Conservation (phyloP, 2,888 invertebrate genomes). For the Yponomeuta evonymella region DNA sequence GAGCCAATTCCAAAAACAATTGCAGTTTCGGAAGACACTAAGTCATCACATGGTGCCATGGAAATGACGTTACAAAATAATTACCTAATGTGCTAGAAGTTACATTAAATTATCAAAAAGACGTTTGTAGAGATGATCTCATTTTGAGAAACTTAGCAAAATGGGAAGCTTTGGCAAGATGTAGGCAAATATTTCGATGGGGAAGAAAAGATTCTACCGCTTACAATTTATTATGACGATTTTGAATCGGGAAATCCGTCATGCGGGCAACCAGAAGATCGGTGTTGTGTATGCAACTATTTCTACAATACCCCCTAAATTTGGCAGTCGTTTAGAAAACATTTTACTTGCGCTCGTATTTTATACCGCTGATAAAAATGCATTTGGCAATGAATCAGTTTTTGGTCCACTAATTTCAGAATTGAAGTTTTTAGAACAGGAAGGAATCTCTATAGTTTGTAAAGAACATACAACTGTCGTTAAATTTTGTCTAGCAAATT, state of each 20-base stretch:
- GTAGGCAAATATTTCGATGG: too few relatives aligned
- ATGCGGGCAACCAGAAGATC: background rate
- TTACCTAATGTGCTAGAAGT: too few relatives aligned
- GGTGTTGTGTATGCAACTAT: constrained; percentile 4
- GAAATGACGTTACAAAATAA: background rate
- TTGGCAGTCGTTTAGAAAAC: background rate
- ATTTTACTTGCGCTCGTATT: background rate
- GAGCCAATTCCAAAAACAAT: background rate
- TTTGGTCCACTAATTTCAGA: background rate
- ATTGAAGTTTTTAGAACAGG: background rate
- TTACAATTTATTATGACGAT: too few relatives aligned
- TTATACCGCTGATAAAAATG: background rate
- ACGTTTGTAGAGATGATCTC: too few relatives aligned
- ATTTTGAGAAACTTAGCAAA: too few relatives aligned
- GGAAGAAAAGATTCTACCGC: too few relatives aligned
- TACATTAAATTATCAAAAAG: too few relatives aligned
- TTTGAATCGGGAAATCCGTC: background rate
- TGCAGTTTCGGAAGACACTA: constrained; percentile 5
- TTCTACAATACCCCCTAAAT: background rate
- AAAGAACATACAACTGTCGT: background rate
- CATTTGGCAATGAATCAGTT: background rate
- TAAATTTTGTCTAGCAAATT: background rate
- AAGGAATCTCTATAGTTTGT: background rate
- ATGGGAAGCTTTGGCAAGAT: too few relatives aligned
- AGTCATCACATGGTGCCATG: background rate